phyloP scores from a whole-genome alignment of 2,888 invertebrate species.

The Venustoraphidia nigricollis region DNA sequence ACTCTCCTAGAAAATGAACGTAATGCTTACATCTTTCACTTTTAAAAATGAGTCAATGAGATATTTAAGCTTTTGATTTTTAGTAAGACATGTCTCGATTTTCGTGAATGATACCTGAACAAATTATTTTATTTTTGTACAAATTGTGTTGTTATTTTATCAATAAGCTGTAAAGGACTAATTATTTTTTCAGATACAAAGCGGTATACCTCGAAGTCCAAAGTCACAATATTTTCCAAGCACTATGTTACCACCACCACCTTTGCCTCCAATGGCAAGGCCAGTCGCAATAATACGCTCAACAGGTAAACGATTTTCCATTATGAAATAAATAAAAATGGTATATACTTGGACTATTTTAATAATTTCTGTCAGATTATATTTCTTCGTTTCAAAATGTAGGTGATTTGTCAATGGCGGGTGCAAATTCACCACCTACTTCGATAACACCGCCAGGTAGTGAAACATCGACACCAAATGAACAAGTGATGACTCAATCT shows the following conservation, averaged over 20 bases:
- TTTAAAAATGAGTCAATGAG: too few species aligned
- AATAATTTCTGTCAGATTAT: background rate
- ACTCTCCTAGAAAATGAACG: too few species aligned
- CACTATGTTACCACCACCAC: slow-evolving; percentile 89
- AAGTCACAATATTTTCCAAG: slow-evolving; percentile 78
- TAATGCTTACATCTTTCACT: too few species aligned
- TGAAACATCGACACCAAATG: slow-evolving; percentile 26
- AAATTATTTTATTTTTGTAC: too few species aligned
- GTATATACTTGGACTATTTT: too few species aligned
- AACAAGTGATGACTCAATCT: slow-evolving; percentile 22
- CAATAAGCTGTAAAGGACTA: background rate
- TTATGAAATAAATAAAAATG: background rate
- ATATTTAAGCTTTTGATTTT: too few species aligned
- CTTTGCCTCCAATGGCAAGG: slow-evolving; percentile 88
- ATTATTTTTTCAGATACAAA: slow-evolving; percentile 30
- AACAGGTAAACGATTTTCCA: slow-evolving; percentile 39
- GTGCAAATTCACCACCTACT: slow-evolving; percentile 45
- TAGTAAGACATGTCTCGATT: too few species aligned
- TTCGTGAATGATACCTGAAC: too few species aligned
- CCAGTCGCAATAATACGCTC: slow-evolving; percentile 93
- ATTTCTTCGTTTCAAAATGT: slow-evolving; percentile 3
- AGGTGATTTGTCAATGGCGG: slow-evolving; percentile 39
- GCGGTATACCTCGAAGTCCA: slow-evolving; percentile 46
- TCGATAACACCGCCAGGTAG: slow-evolving; percentile 39
- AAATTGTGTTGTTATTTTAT: too few species aligned